Evolutionary conservation across 2,797 vertebrate genomes (phyloP).

Genomic region (Smutsia temminckii): DNA sequence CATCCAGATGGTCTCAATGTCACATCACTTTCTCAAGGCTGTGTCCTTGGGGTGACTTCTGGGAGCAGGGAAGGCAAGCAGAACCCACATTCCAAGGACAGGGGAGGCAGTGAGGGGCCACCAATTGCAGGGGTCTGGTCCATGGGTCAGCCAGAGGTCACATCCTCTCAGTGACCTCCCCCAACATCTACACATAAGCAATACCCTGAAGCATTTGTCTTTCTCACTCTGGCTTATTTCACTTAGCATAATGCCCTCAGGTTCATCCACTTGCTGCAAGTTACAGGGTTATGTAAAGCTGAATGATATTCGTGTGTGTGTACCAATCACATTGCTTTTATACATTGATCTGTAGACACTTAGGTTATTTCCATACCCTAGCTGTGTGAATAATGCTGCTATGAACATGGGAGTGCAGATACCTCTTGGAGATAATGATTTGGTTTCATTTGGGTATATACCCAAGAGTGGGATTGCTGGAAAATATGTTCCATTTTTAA

Average conservation of each 20-base stretch:
- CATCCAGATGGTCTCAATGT: background rate
- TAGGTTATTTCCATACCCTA: background rate
- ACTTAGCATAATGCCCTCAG: too few species aligned
- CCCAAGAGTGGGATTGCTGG: background rate
- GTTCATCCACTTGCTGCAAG: too few species aligned
- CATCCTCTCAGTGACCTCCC: fast-evolving
- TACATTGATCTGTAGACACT: background rate
- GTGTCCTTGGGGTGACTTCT: background rate
- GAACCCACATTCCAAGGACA: background rate
- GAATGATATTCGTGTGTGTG: background rate
- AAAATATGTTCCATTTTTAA: background rate
- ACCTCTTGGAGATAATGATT: background rate
- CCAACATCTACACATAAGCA: background rate
- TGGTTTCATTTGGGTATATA: background rate
- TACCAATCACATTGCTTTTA: too few species aligned
- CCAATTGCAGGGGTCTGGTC: background rate
- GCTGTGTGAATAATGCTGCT: background rate
- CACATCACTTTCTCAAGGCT: background rate
- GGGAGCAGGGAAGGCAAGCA: background rate
- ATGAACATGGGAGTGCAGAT: background rate
- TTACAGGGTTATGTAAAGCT: background rate
- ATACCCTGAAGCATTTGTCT: too few species aligned
- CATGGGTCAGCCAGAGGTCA: background rate
- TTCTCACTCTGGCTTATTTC: too few species aligned
- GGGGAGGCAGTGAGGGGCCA: background rate